These are phyloP conservation scores for Mesoclemmys tuberculata DNA, from an alignment of 2,113 vertebrate species.

Conservation along the genomic window DNA sequence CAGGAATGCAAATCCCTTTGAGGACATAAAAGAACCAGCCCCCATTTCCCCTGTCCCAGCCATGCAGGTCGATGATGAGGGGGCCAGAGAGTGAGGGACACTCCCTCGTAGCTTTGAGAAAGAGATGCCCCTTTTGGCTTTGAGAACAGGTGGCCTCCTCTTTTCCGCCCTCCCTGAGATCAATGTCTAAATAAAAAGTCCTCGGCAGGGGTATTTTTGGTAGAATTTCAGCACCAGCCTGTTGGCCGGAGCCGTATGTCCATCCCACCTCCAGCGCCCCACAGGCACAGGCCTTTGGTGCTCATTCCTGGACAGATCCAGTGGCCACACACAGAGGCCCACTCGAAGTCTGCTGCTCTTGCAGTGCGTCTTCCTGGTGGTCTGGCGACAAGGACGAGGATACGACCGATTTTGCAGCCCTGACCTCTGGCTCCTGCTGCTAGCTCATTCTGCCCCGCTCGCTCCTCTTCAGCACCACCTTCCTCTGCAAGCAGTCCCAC, in stretches of 20 bases:
- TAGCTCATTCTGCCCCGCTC: background rate
- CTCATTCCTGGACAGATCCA: background rate
- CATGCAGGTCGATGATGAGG: fast-evolving
- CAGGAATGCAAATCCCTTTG: no score
- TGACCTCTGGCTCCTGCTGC: background rate
- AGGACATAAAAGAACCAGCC: background rate
- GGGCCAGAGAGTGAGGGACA: fast-evolving
- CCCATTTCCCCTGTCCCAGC: background rate
- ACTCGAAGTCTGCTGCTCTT: background rate
- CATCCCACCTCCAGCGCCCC: background rate
- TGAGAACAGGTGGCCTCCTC: slow-evolving; percentile 28
- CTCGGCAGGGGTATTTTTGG: slow-evolving; percentile 11
- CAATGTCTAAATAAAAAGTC: slow-evolving; percentile 49
- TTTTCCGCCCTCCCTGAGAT: background rate
- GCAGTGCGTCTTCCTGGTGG: background rate
- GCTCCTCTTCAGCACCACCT: background rate
- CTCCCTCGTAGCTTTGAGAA: fast-evolving
- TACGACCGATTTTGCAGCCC: background rate
- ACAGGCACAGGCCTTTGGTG: background rate
- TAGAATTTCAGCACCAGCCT: background rate
- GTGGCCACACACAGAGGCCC: background rate
- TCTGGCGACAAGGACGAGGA: background rate
- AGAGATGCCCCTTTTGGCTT: background rate
- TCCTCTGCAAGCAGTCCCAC: background rate
- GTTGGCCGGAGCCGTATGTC: background rate